phyloP scores from a whole-genome alignment of 2,797 vertebrate genomes.

The Etheostoma perlongum region DNA sequence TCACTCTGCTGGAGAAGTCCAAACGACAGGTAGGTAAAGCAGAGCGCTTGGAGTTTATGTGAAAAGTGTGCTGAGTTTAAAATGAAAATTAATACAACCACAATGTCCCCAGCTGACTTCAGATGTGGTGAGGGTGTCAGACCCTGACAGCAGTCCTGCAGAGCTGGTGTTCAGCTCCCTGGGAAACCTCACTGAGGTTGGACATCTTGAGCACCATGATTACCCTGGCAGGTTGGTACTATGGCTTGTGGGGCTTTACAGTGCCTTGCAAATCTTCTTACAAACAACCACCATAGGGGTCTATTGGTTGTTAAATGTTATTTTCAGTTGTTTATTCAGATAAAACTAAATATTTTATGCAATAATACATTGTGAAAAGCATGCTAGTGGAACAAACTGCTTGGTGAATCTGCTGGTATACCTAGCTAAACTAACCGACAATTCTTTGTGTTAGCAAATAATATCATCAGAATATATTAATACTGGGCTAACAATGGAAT shows the following conservation, averaged over 20 bases:
- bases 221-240: conserved; percentile 79
- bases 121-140: conserved; percentile 84
- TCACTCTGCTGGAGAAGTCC: conserved; percentile 88
- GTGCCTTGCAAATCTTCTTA: conserved; percentile 6
- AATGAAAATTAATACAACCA: conserved; percentile 6
- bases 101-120: conserved; percentile 72
- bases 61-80: neutral
- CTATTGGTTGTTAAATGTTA: neutral
- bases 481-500: neutral
- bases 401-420: neutral
- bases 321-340: neutral
- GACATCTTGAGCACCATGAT: conserved; percentile 87
- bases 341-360: neutral
- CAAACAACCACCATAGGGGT: neutral
- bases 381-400: neutral
- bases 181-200: conserved; percentile 85
- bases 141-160: conserved; percentile 87
- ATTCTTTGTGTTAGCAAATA: neutral
- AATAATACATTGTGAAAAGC: neutral
- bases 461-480: neutral
- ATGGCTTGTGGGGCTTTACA: neutral
- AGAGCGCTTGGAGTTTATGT: neutral
- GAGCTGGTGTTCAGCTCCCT: conserved; percentile 87
- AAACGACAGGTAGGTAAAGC: conserved; percentile 79
- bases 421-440: neutral